Conservation (phyloP, 2,113 vertebrate species). For the Colinus virginianus region DNA sequence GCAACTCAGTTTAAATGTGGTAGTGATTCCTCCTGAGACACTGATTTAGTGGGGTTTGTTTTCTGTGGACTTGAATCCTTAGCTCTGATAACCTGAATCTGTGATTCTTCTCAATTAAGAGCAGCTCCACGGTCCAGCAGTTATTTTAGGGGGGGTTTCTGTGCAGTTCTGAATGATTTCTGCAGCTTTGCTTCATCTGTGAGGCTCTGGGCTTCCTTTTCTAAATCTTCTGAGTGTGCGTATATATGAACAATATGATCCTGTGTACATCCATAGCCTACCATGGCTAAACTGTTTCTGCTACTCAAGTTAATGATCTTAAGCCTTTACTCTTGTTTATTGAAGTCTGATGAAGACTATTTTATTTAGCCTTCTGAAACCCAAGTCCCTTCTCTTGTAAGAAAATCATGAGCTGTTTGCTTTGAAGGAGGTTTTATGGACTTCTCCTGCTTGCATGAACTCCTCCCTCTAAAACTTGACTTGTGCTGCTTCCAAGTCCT, state of each 20-base stretch:
- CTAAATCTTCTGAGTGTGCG: neutral
- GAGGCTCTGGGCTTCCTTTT: neutral
- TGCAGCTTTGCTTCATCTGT: neutral
- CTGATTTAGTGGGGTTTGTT: neutral
- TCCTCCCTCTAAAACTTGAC: neutral
- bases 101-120: neutral
- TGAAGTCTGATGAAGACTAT: neutral
- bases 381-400: neutral
- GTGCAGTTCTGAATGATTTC: neutral
- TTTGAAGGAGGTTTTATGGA: neutral
- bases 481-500: neutral
- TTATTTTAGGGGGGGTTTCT: neutral
- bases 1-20: neutral
- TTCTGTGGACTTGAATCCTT: neutral
- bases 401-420: neutral
- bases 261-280: neutral
- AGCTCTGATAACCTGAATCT: neutral
- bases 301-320: neutral
- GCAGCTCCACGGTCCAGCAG: neutral
- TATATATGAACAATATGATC: fast-evolving
- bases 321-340: constrained; percentile 25
- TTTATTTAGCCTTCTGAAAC: constrained; percentile 11
- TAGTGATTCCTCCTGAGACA: neutral
- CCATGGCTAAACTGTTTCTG: neutral
- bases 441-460: neutral